Evolutionary conservation across 2,113 vertebrate species (phyloP).

Genomic region (Hippocampus barbouri): DNA sequence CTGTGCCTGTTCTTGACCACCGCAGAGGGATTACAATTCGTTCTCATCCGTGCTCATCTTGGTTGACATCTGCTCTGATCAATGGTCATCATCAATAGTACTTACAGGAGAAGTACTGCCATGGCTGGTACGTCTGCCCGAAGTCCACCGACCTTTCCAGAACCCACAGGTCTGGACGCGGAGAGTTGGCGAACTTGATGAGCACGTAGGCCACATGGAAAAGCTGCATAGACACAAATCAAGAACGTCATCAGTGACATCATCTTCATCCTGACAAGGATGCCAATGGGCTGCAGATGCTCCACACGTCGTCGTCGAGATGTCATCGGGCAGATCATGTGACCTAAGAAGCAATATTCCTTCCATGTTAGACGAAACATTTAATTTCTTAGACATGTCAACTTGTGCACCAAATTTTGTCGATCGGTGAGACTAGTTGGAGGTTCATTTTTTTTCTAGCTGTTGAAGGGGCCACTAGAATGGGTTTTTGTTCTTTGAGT

Average conservation of each 20-base stretch:
- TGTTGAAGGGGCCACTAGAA: background rate
- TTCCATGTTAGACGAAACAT: background rate
- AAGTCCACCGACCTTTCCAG: constrained; percentile 89
- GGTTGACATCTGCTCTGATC: background rate
- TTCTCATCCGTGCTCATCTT: background rate
- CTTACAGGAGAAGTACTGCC: constrained; percentile 98
- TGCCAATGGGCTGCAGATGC: background rate
- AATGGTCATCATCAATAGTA: constrained; percentile 28
- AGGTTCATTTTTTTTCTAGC: background rate
- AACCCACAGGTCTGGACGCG: constrained; percentile 96
- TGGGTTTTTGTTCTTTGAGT: background rate
- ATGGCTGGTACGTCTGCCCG: constrained; percentile 85
- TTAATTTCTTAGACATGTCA: background rate
- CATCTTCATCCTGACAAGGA: background rate
- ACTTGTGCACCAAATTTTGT: background rate
- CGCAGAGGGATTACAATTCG: background rate
- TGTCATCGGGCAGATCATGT: background rate
- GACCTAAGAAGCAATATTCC: background rate
- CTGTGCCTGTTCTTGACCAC: no score
- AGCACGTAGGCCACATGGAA: constrained; percentile 96
- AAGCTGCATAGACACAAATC: constrained; percentile 71
- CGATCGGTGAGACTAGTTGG: background rate
- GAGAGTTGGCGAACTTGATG: constrained; percentile 97
- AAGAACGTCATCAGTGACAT: background rate
- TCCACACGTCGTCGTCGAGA: background rate